phyloP scores from a whole-genome alignment of 2,797 vertebrate species.

The Pseudochirops cupreus region DNA sequence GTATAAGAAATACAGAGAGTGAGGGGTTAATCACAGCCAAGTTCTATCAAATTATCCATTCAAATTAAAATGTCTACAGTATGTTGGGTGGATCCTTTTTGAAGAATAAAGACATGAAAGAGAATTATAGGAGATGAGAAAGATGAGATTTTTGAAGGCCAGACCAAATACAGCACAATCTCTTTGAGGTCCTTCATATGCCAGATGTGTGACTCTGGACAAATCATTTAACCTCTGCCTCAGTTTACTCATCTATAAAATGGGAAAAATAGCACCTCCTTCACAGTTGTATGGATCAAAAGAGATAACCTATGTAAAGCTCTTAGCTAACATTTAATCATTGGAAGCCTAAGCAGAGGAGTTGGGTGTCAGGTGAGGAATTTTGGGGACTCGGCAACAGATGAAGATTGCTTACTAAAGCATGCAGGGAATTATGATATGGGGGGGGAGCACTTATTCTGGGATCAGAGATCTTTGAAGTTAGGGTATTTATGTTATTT shows the following conservation, averaged over 20 bases:
- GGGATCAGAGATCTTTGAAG: background rate
- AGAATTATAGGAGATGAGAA: background rate
- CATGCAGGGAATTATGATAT: background rate
- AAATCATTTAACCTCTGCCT: background rate
- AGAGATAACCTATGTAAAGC: background rate
- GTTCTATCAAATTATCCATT: conserved; percentile 38
- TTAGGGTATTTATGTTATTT: background rate
- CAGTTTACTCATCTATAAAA: background rate
- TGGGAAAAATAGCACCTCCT: background rate
- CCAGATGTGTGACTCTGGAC: background rate
- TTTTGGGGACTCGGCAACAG: background rate
- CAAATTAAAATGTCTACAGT: background rate
- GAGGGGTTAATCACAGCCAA: background rate
- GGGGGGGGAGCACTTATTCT: background rate
- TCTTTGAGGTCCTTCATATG: background rate
- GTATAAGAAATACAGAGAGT: background rate
- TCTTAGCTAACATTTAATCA: too few species aligned
- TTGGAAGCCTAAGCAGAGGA: background rate
- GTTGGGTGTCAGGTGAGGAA: background rate
- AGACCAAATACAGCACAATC: background rate
- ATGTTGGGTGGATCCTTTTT: background rate
- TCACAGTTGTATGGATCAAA: background rate
- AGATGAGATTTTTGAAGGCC: background rate
- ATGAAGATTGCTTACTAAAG: background rate
- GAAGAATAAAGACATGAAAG: background rate